A percentile compares a stretch with the other conserved stretches of the same genome.
Conservation (phyloP, 2,888 invertebrate genomes). For the Cheiracanthium punctorium region DNA sequence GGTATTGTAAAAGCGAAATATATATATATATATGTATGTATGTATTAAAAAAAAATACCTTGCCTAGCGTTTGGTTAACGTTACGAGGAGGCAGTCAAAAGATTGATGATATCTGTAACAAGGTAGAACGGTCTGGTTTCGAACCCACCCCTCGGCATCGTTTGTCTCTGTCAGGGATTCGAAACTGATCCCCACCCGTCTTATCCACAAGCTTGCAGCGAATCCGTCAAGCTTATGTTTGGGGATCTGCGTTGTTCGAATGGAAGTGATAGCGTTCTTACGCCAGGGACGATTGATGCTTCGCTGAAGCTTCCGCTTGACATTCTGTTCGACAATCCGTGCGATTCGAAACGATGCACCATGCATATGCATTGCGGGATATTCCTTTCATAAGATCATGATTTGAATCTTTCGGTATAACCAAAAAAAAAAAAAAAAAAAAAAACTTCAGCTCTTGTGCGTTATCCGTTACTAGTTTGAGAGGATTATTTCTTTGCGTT, state of each 20-base stretch:
- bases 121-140: slow-evolving; percentile 40
- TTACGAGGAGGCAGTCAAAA: slow-evolving; percentile 13
- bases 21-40: slow-evolving; percentile 8
- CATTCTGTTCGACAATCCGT: too few relatives aligned
- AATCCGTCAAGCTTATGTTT: slow-evolving; percentile 24
- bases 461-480: too few relatives aligned
- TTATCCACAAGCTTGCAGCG: slow-evolving; percentile 25
- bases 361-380: too few relatives aligned
- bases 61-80: slow-evolving; percentile 53
- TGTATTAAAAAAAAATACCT: not conserved
- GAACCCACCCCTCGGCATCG: slow-evolving; percentile 19
- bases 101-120: slow-evolving; percentile 63
- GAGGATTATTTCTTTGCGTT: too few relatives aligned
- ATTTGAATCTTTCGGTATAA: too few relatives aligned
- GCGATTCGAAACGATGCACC: not conserved
- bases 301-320: not conserved
- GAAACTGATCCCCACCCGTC: slow-evolving; percentile 35
- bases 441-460: too few relatives aligned
- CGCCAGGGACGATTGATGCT: not conserved
- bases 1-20: slow-evolving; percentile 50
- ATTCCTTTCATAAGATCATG: too few relatives aligned
- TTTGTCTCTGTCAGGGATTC: slow-evolving; percentile 56
- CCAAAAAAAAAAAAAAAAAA: too few relatives aligned
- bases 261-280: not conserved
- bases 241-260: not conserved